Evolutionary conservation across 2,113 vertebrate genomes (phyloP).

Genomic region (Labeo catla): DNA sequence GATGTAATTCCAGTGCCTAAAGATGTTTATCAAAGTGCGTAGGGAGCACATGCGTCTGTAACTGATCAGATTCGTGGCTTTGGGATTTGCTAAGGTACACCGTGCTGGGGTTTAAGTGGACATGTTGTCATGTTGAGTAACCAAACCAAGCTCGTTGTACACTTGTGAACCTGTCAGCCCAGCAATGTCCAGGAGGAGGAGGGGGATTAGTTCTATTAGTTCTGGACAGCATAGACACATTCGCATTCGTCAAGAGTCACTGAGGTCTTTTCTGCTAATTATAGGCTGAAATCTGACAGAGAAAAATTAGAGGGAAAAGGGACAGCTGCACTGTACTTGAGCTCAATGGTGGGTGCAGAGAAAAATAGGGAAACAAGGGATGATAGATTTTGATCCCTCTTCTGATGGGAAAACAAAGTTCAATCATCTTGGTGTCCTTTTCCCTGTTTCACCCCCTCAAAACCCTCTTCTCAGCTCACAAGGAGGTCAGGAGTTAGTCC

Average conservation of each 20-base stretch:
- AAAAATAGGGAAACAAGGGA: neutral
- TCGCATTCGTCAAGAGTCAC: slow-evolving; percentile 76
- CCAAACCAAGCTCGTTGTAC: slow-evolving; percentile 68
- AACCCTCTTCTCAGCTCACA: slow-evolving; percentile 24
- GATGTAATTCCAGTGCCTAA: neutral
- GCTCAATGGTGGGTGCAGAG: slow-evolving; percentile 44
- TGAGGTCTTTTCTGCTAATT: slow-evolving; percentile 86
- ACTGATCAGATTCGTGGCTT: slow-evolving; percentile 26
- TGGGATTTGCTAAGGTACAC: slow-evolving; percentile 16
- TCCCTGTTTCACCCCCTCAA: neutral
- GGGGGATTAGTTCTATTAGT: slow-evolving; percentile 77
- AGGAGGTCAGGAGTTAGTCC: slow-evolving; percentile 63
- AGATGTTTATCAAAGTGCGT: neutral
- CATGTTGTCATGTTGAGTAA: slow-evolving; percentile 60
- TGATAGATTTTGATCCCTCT: slow-evolving; percentile 45
- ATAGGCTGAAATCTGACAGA: slow-evolving; percentile 90
- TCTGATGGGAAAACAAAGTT: slow-evolving; percentile 70
- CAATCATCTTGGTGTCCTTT: slow-evolving; percentile 66
- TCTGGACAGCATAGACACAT: slow-evolving; percentile 73
- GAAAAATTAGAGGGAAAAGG: slow-evolving; percentile 89
- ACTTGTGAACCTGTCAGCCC: slow-evolving; percentile 81
- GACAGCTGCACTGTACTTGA: slow-evolving; percentile 82
- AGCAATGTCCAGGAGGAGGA: slow-evolving; percentile 54
- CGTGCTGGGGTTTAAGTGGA: neutral
- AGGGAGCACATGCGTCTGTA: neutral